Percentiles rank a stretch among this genome's conserved stretches.
Evolutionary conservation across 2,888 invertebrate species (phyloP).

Genomic region (Clivina fossor): DNA sequence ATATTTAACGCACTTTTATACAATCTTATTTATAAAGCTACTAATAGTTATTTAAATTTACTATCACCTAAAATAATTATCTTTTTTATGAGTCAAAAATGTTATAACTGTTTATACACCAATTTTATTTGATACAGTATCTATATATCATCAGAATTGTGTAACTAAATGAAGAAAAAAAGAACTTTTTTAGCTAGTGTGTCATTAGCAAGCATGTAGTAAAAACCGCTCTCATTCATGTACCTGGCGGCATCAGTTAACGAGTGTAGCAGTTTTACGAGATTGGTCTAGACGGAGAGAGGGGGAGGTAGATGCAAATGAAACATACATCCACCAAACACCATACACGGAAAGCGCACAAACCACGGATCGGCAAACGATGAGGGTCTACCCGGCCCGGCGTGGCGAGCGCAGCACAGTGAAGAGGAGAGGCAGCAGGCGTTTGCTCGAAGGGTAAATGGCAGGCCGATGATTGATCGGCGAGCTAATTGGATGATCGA

Average conservation of each 20-base stretch:
- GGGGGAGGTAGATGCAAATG: slow-evolving; percentile 17
- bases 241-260: slow-evolving; percentile 10
- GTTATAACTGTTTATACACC: too few relatives aligned
- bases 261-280: neutral
- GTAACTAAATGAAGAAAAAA: too few relatives aligned
- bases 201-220: slow-evolving; percentile 30
- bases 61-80: too few relatives aligned
- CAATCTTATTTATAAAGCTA: too few relatives aligned
- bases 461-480: slow-evolving; percentile 73
- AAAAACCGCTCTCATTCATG: too few relatives aligned
- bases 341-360: slow-evolving; percentile 2
- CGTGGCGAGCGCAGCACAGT: neutral
- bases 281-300: too few relatives aligned
- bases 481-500: slow-evolving; percentile 78
- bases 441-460: slow-evolving; percentile 50
- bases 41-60: too few relatives aligned
- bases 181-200: neutral
- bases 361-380: too few relatives aligned
- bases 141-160: too few relatives aligned
- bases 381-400: slow-evolving; percentile 2
- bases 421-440: neutral
- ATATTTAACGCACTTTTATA: too few relatives aligned
- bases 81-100: too few relatives aligned
- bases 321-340: slow-evolving; percentile 12
- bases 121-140: too few relatives aligned